phyloP scores from a whole-genome alignment of 2,113 vertebrate species.

The Cavia aperea region DNA sequence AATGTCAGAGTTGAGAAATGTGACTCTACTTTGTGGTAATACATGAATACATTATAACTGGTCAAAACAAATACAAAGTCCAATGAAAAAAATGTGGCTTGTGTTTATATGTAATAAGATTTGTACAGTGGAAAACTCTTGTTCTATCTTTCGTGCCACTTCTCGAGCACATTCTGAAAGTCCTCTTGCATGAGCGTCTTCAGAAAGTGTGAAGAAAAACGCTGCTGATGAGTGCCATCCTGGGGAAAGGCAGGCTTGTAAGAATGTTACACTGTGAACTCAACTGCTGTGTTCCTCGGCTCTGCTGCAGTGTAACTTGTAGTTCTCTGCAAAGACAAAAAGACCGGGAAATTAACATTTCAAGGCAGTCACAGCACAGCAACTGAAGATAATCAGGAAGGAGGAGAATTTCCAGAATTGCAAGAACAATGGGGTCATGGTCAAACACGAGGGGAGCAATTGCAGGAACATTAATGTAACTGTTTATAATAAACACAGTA shows the following conservation, averaged over 20 bases:
- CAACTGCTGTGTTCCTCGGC: accelerated
- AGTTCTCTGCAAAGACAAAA: neutral
- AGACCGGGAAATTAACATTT: neutral
- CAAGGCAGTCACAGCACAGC: neutral
- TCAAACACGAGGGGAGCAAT: neutral
- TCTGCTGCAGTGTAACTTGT: neutral
- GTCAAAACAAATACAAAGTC: neutral
- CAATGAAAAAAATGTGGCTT: neutral
- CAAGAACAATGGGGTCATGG: neutral
- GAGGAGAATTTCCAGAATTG: neutral
- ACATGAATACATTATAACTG: neutral
- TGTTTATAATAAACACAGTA: neutral
- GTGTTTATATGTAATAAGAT: neutral
- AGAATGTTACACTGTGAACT: neutral
- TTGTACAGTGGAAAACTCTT: neutral
- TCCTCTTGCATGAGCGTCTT: neutral
- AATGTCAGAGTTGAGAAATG: neutral
- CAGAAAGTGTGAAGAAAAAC: neutral
- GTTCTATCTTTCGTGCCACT: neutral
- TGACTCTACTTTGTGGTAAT: neutral
- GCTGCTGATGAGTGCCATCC: neutral
- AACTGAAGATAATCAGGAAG: neutral
- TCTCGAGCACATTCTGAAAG: neutral
- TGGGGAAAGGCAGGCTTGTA: neutral
- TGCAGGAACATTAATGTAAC: neutral